Evolutionary conservation across 2,797 vertebrate species (phyloP).

Genomic region (Falco columbarius): DNA sequence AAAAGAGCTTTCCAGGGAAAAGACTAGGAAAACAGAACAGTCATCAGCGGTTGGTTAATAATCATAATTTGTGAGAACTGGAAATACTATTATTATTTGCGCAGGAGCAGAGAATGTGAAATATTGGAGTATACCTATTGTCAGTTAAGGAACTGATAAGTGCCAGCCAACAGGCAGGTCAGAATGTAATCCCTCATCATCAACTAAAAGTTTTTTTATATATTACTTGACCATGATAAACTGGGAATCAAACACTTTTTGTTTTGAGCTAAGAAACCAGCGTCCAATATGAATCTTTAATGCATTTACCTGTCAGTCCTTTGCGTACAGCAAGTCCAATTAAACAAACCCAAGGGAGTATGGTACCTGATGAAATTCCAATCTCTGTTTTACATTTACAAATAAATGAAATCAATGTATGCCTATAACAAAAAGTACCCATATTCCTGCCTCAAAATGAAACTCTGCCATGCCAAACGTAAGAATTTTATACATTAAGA

Average conservation of each 20-base stretch:
- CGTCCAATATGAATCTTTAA: not conserved
- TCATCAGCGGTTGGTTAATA: not conserved
- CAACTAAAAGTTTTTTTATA: not conserved
- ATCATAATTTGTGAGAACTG: conserved; percentile 31
- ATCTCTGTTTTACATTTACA: not conserved
- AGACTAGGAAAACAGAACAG: not conserved
- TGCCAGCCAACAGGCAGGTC: not conserved
- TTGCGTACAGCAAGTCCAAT: not conserved
- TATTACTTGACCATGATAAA: not conserved
- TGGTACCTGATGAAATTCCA: not conserved
- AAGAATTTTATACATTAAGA: not conserved
- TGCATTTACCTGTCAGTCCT: not conserved
- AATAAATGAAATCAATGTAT: not conserved
- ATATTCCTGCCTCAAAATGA: not conserved
- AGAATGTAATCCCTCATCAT: not conserved
- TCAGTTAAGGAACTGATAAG: not conserved
- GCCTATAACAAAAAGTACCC: not conserved
- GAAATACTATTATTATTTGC: not conserved
- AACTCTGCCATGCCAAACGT: not conserved
- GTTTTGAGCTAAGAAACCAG: not conserved
- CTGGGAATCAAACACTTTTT: not conserved
- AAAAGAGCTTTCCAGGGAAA: conserved; percentile 3
- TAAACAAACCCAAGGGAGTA: not conserved
- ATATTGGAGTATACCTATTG: not conserved
- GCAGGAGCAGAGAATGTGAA: not conserved